These are phyloP conservation scores for Haplochromis burtoni DNA, from an alignment of 2,113 vertebrate species.

Conservation along the genomic window DNA sequence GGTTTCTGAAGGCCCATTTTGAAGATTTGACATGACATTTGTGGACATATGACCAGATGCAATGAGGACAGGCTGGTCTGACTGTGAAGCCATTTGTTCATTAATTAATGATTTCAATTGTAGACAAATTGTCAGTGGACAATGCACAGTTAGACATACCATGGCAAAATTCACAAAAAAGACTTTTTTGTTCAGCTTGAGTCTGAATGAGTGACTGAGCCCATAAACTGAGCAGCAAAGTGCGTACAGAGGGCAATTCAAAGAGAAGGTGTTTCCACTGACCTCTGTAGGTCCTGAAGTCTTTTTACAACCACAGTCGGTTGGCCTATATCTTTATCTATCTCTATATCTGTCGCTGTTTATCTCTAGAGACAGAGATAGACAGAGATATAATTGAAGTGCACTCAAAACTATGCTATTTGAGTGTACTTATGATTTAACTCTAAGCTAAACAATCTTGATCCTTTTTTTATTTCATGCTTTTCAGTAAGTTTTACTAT, in stretches of 20 bases:
- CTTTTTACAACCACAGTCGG: not conserved
- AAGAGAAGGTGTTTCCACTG: accelerated
- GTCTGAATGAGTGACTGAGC: not conserved
- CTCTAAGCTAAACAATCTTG: not conserved
- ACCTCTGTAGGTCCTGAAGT: not conserved
- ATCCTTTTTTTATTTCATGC: not conserved
- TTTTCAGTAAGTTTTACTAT: not conserved
- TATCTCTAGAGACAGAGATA: accelerated
- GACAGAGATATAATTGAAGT: not conserved
- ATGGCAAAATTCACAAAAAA: not conserved
- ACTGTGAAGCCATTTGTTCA: not conserved
- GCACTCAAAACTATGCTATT: not conserved
- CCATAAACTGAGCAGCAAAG: not conserved
- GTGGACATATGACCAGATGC: not conserved
- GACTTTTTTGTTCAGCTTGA: not conserved
- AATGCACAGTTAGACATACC: accelerated
- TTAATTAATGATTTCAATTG: not conserved
- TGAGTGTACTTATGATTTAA: not conserved
- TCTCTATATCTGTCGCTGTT: not conserved
- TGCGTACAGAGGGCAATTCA: not conserved
- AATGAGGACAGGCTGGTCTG: not conserved
- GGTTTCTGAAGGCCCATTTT: not conserved
- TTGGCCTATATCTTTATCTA: not conserved
- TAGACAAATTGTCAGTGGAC: accelerated
- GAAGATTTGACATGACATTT: not conserved